Evolutionary conservation across 2,888 invertebrate genomes (phyloP), one percentile per base, ranked within the genome.

Genomic region (Pseudoips prasinana): DNA sequence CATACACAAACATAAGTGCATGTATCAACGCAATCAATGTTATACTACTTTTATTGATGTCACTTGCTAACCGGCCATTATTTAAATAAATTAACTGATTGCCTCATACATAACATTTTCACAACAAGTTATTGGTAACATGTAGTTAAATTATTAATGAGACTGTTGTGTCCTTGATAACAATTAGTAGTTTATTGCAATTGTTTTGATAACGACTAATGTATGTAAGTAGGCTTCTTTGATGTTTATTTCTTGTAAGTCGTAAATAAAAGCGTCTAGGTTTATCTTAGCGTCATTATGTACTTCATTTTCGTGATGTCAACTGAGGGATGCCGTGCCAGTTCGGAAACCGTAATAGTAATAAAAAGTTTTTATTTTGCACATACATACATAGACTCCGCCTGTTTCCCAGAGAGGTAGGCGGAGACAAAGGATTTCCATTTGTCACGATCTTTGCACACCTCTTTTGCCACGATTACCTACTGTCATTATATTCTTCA

Each of bases 181-280:
- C 31, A 44, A 53, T 44, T 48, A 41, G 36, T 34, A 52, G 39
- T 52, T 38, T 40, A 40, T 33, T 56, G 25, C 43, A 43, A 46
- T 40, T 35, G 26, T 39, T 56, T 47, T 27, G 48, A 52, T 52
- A 38, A 29, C 8, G 33, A 22, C n/a, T 33, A 39, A 43, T 22
- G 28, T 35, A 43, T 38, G 35, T 25, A 42, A 33, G 17, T 37
- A 32, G 40, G 39, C 44, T 27, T 45, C 25, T 22, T 29, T 35
- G 24, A 27, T 46, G 31, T 31, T 31, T 36, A 31, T 36, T 36
- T 34, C 29, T 50, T 30, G 39, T 25, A 25, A 29, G 25, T 20
- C 2, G 5, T 14, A 14, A 14, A 14, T 2, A 14, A 14, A 25
- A 50, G 34, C 55, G 50, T 51, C 46, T 32, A 36, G 27, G 10